A percentile compares a stretch with the other conserved stretches of the same genome.
These are phyloP conservation scores for Apotomis capreana DNA, from an alignment of 2,888 invertebrate species.

Conservation along the genomic window DNA sequence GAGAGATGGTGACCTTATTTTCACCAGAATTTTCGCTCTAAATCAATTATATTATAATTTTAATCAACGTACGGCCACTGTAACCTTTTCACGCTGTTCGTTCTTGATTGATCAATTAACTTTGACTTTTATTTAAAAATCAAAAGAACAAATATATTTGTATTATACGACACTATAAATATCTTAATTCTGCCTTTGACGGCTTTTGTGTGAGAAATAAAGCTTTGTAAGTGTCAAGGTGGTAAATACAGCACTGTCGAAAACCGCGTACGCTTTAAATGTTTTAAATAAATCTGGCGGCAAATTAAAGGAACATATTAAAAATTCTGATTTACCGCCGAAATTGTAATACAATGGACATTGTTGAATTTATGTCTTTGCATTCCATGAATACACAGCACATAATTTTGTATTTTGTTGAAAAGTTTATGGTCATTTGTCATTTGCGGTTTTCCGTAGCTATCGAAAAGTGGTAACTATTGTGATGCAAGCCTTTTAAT, in stretches of 20 bases:
- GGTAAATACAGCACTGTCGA: constrained; percentile 58
- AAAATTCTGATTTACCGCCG: constrained; percentile 69
- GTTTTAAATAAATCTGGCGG: constrained; percentile 62
- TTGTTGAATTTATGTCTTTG: constrained; percentile 62
- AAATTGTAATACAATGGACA: constrained; percentile 73
- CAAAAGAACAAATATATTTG: constrained; percentile 16
- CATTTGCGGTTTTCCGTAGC: constrained; percentile 20
- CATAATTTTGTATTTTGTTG: constrained; percentile 44
- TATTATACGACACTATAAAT: constrained; percentile 32
- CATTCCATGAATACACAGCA: constrained; percentile 63
- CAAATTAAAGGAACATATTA: constrained; percentile 67
- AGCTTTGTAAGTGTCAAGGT: constrained; percentile 47
- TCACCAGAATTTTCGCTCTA: background rate
- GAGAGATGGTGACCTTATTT: background rate
- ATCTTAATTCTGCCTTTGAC: constrained; percentile 36
- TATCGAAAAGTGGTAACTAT: constrained; percentile 4
- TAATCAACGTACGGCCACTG: background rate
- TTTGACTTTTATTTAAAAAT: constrained; percentile 26
- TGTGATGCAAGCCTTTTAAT: background rate
- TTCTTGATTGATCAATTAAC: constrained; percentile 32
- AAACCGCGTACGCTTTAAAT: constrained; percentile 52
- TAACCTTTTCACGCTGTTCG: constrained; percentile 19
- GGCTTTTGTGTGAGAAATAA: constrained; percentile 30
- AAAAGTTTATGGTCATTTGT: constrained; percentile 33
- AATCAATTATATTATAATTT: background rate